These are phyloP conservation scores for Pseudopodoces humilis DNA, from an alignment of 2,113 vertebrate species.

Conservation along the genomic window DNA sequence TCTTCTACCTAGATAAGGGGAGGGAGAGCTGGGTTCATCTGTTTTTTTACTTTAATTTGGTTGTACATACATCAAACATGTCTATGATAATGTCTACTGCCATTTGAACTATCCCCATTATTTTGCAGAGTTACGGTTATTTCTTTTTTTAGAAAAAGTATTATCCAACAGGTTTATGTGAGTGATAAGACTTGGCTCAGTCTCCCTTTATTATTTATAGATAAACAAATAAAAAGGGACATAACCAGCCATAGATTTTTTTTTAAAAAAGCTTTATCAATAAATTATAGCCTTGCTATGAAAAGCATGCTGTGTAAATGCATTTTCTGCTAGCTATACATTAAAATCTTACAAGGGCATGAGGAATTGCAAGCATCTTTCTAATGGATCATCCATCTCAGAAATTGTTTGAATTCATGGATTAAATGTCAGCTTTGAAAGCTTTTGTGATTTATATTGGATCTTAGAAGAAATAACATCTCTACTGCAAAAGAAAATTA, in stretches of 20 bases:
- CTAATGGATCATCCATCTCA: conserved; percentile 74
- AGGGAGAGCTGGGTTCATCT: neutral
- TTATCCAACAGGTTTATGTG: neutral
- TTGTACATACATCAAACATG: neutral
- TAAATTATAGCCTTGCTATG: conserved; percentile 69
- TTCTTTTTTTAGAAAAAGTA: neutral
- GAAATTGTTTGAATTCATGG: conserved; percentile 77
- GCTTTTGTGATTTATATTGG: conserved; percentile 73
- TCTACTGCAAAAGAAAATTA: conserved; percentile 69
- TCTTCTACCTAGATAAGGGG: neutral
- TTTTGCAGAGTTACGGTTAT: neutral
- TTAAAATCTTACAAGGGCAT: conserved; percentile 67
- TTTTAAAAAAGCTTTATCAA: conserved; percentile 37
- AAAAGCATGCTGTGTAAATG: conserved; percentile 53
- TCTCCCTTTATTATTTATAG: conserved; percentile 25
- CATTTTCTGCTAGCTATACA: conserved; percentile 60
- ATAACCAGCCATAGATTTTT: neutral
- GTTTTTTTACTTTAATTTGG: neutral
- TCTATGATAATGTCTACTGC: neutral
- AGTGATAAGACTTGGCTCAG: neutral
- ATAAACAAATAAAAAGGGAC: conserved; percentile 54
- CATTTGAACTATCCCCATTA: neutral
- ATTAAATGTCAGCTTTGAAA: conserved; percentile 75
- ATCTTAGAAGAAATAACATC: conserved; percentile 71
- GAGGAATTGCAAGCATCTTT: conserved; percentile 76